phyloP scores from a whole-genome alignment of 23 tunicate genomes.

The Halocynthia aurantium region DNA sequence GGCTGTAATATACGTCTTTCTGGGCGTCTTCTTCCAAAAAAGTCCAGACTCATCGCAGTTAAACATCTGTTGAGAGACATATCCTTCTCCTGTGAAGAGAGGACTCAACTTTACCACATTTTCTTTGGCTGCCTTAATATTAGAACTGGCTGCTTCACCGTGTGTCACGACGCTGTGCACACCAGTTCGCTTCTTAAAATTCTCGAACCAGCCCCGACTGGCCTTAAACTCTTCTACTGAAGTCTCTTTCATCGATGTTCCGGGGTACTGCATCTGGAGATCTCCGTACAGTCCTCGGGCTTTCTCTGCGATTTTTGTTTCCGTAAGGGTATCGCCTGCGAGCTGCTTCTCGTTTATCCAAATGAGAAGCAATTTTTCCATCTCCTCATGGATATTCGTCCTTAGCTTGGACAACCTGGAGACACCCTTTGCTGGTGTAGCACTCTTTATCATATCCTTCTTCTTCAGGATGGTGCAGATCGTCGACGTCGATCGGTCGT shows the following conservation, averaged over 20 bases:
- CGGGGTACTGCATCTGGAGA: slow-evolving; percentile 4
- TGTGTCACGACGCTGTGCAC: slow-evolving; percentile 18
- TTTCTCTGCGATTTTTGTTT: not conserved
- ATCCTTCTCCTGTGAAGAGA: not conserved
- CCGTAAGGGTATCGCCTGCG: slow-evolving; percentile 3
- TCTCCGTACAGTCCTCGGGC: slow-evolving; percentile 12
- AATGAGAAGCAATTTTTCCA: slow-evolving; percentile 17
- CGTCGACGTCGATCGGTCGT: slow-evolving; percentile 14
- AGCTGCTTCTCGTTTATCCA: slow-evolving; percentile 18
- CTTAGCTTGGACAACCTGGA: slow-evolving; percentile 9
- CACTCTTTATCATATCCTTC: not conserved
- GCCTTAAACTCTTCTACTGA: slow-evolving; percentile 14
- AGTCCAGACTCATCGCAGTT: slow-evolving; percentile 2
- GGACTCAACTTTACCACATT: too few species aligned
- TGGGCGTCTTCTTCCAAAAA: not conserved
- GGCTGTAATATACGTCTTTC: too few species aligned
- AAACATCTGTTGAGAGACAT: not conserved
- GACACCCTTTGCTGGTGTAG: slow-evolving; percentile 12
- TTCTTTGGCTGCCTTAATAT: not conserved
- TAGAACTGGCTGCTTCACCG: slow-evolving; percentile 13
- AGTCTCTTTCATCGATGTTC: slow-evolving; percentile 5
- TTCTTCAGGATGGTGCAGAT: slow-evolving; percentile 14
- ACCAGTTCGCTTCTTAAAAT: slow-evolving; percentile 20
- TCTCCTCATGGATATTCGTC: not conserved
- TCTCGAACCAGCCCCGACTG: slow-evolving; percentile 17